phyloP scores from a whole-genome alignment of 2,797 vertebrate genomes.

The Alcedo quadribrachys region DNA sequence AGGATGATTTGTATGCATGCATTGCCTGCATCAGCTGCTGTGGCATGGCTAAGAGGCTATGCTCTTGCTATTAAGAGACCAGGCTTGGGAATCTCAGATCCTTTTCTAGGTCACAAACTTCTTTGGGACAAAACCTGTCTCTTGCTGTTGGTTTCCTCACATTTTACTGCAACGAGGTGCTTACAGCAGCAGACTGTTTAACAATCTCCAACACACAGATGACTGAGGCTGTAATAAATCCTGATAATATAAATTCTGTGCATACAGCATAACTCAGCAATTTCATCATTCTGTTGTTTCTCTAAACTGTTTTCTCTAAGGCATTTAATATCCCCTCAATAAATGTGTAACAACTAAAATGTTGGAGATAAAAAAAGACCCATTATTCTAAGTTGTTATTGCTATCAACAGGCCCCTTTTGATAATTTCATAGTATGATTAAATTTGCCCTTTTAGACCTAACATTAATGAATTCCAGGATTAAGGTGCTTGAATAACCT shows the following conservation, averaged over 20 bases:
- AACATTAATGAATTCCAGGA: background rate
- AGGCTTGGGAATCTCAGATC: background rate
- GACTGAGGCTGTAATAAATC: slow-evolving; percentile 1
- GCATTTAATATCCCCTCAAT: slow-evolving; percentile 4
- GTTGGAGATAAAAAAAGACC: background rate
- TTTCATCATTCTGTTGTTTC: slow-evolving; percentile 12
- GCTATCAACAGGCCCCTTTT: background rate
- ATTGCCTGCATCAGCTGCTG: background rate
- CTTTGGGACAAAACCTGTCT: background rate
- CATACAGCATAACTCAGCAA: background rate
- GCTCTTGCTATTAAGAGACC: background rate
- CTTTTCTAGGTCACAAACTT: background rate
- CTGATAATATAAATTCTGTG: background rate
- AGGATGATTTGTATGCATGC: too few species aligned
- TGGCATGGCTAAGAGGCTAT: background rate
- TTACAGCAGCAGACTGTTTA: background rate
- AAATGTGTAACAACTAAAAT: background rate
- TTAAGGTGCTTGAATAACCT: background rate
- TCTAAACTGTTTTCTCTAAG: slow-evolving; percentile 24
- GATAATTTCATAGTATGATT: background rate
- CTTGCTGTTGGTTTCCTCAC: background rate
- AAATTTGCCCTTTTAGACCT: background rate
- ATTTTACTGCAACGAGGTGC: background rate
- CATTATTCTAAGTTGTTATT: background rate
- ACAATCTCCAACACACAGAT: background rate